Percentiles rank a stretch among this genome's conserved stretches.
Evolutionary conservation across 2,888 invertebrate species (phyloP).

Genomic region (Drosophila nr. medialis): DNA sequence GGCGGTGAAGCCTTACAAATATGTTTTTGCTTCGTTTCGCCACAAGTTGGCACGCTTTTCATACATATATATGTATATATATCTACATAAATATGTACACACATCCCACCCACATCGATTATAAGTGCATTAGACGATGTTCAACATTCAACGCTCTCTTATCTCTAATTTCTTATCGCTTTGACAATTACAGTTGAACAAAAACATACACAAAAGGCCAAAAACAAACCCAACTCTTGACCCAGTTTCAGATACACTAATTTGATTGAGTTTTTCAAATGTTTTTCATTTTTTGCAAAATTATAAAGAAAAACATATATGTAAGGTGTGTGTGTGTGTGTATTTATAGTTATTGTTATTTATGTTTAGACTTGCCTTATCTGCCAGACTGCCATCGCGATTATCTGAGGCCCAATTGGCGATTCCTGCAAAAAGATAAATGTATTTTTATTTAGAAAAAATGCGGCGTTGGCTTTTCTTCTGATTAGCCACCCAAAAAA

Average conservation of each 20-base stretch:
- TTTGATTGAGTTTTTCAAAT: conserved; percentile 3
- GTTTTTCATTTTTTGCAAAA: too few relatives aligned
- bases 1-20: conserved; percentile 22
- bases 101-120: conserved; percentile 45
- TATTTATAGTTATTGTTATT: background rate
- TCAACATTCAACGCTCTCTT: conserved; percentile 15
- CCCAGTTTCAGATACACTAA: conserved; percentile 38
- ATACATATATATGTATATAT: background rate
- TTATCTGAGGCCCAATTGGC: conserved; percentile 84
- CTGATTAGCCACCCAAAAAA: conserved; percentile 12
- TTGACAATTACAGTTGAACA: conserved; percentile 19
- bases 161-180: conserved; percentile 25
- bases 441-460: conserved; percentile 38
- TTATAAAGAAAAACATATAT: background rate
- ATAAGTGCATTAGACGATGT: conserved; percentile 53
- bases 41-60: conserved; percentile 11
- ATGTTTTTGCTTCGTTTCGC: background rate
- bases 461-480: conserved; percentile 17
- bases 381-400: conserved; percentile 84
- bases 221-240: conserved; percentile 23
- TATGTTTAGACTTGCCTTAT: conserved; percentile 82
- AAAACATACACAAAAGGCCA: background rate
- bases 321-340: background rate
- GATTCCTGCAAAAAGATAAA: conserved; percentile 80
- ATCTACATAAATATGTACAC: background rate